Percentiles rank a stretch among this genome's conserved stretches.
Conservation (phyloP, 2,113 vertebrate genomes). For the Anseranas semipalmata region DNA sequence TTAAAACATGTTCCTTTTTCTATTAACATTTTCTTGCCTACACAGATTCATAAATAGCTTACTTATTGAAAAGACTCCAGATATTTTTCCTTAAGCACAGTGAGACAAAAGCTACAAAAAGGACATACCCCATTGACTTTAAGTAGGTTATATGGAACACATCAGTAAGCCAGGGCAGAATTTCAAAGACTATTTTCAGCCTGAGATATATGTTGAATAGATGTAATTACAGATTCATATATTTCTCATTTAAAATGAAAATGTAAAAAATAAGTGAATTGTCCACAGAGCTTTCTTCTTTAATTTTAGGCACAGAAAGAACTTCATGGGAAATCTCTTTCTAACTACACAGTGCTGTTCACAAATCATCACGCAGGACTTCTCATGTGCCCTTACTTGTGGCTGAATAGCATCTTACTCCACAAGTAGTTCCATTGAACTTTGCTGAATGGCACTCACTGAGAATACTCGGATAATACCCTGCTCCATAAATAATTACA, state of each 20-base stretch:
- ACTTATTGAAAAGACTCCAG: constrained; percentile 7
- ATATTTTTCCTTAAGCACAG: neutral
- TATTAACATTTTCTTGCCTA: constrained; percentile 40
- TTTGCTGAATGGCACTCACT: neutral
- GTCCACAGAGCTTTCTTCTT: neutral
- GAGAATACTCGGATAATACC: neutral
- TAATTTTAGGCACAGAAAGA: neutral
- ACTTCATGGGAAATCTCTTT: neutral
- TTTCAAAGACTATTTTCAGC: constrained; percentile 2
- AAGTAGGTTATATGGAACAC: neutral
- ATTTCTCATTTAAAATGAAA: neutral
- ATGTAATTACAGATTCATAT: neutral
- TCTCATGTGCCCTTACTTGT: neutral
- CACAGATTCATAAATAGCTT: constrained; percentile 23
- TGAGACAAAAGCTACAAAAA: neutral
- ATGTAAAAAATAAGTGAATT: neutral
- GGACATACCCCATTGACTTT: neutral
- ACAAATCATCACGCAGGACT: neutral
- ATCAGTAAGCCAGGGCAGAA: neutral
- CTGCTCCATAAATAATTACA: constrained; percentile 36
- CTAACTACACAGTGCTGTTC: neutral
- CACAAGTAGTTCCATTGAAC: constrained; percentile 14
- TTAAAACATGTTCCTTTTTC: neutral
- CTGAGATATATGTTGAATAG: neutral
- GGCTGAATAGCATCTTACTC: constrained; percentile 9